phyloP scores from a whole-genome alignment of 2,888 invertebrate genomes.

The Eristalinus sepulchralis region DNA sequence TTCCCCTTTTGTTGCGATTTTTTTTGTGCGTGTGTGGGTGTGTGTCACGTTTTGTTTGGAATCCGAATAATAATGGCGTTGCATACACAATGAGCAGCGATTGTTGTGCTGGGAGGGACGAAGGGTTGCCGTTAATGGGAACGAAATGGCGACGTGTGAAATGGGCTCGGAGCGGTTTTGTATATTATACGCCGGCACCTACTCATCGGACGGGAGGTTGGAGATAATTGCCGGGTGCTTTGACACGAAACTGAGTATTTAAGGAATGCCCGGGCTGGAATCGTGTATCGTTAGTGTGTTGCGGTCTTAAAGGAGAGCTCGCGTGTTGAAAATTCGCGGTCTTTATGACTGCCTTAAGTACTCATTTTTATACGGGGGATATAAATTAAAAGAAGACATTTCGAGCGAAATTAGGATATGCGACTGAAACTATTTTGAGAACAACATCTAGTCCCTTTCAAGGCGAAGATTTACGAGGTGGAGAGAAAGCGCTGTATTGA shows the following conservation, averaged over 20 bases:
- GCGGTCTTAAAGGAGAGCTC: background rate
- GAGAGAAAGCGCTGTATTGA: no score
- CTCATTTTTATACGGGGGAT: background rate
- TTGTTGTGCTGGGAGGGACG: constrained; percentile 9
- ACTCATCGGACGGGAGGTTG: background rate
- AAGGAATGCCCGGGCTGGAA: background rate
- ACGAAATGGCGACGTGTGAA: background rate
- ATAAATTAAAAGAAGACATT: background rate
- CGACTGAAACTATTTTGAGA: no score
- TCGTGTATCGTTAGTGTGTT: background rate
- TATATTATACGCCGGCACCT: background rate
- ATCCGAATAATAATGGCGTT: constrained; percentile 19
- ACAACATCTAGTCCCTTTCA: no score
- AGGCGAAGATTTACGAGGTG: no score
- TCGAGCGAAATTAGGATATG: background rate
- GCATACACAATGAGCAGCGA: constrained; percentile 10
- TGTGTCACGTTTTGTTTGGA: background rate
- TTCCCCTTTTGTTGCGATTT: background rate
- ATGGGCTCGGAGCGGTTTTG: background rate
- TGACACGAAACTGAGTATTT: background rate
- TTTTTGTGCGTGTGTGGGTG: background rate
- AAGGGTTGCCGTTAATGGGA: background rate
- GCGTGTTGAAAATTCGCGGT: background rate
- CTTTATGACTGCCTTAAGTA: no score
- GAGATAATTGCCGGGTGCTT: background rate